Percentiles rank a stretch among this genome's conserved stretches.
phyloP scores from a whole-genome alignment of 2,113 vertebrate genomes.

The Ammodytes dubius region DNA sequence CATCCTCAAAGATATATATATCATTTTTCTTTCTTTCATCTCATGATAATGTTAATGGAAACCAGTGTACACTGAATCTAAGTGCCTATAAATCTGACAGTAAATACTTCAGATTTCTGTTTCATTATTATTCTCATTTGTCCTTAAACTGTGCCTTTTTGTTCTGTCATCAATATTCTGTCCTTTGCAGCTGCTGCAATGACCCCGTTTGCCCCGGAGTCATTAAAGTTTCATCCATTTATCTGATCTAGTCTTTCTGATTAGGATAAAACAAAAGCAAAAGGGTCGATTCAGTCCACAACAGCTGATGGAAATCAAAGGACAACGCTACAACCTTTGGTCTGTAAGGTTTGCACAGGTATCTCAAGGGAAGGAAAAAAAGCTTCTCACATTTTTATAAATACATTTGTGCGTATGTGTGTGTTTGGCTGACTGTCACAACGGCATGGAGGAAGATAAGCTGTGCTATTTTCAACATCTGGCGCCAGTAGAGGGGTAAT shows the following conservation, averaged over 20 bases:
- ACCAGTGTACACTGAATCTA: neutral
- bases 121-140: neutral
- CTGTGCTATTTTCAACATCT: constrained; percentile 31
- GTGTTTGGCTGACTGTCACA: neutral
- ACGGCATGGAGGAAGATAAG: constrained; percentile 34
- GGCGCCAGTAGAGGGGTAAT: constrained; percentile 41
- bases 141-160: neutral
- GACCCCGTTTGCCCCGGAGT: neutral
- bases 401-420: constrained; percentile 30
- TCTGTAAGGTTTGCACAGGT: neutral
- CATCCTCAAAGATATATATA: neutral
- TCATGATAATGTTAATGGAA: neutral
- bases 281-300: neutral
- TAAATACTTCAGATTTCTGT: neutral
- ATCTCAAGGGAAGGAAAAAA: neutral
- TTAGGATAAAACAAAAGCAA: constrained; percentile 15
- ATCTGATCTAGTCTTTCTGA: constrained; percentile 27
- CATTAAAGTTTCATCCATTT: constrained; percentile 33
- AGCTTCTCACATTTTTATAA: neutral
- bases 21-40: neutral
- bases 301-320: constrained; percentile 36
- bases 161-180: constrained; percentile 10
- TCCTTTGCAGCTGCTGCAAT: neutral
- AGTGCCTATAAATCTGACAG: neutral
- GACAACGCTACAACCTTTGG: neutral